Evolutionary conservation across 2,888 invertebrate species (phyloP).

Genomic region (Blera fallax): DNA sequence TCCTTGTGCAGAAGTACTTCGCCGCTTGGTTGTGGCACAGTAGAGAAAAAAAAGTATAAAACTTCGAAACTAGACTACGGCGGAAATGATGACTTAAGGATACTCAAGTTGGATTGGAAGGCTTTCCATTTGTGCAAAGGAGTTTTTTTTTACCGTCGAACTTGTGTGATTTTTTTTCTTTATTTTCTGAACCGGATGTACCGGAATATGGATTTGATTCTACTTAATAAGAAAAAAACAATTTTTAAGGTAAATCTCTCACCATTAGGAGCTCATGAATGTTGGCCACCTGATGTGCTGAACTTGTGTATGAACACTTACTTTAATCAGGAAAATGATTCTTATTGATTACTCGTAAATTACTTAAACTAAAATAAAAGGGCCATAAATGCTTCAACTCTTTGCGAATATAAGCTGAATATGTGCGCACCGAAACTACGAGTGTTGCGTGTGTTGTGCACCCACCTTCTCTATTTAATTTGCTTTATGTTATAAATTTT

Average conservation of each 20-base stretch:
- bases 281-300: not conserved
- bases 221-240: not conserved
- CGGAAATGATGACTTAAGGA: constrained; percentile 64
- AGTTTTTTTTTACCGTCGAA: constrained; percentile 20
- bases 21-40: constrained; percentile 29
- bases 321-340: not conserved
- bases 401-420: constrained; percentile 27
- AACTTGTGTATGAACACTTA: not conserved
- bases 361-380: constrained; percentile 26
- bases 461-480: not conserved
- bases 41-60: constrained; percentile 17
- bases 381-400: constrained; percentile 47
- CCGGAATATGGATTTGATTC: not conserved
- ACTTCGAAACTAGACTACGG: constrained; percentile 54
- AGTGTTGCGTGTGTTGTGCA: constrained; percentile 2
- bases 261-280: constrained; percentile 3
- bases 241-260: constrained; percentile 1
- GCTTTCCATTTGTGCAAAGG: constrained; percentile 45
- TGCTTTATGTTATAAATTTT: not conserved
- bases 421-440: not conserved
- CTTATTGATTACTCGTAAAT: constrained; percentile 26
- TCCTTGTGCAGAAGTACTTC: constrained; percentile 60
- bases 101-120: constrained; percentile 59
- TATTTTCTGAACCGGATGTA: not conserved
- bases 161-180: not conserved